These are phyloP conservation scores for Forbesichthys agassizii DNA, from an alignment of 2,113 vertebrate species.

Conservation along the genomic window DNA sequence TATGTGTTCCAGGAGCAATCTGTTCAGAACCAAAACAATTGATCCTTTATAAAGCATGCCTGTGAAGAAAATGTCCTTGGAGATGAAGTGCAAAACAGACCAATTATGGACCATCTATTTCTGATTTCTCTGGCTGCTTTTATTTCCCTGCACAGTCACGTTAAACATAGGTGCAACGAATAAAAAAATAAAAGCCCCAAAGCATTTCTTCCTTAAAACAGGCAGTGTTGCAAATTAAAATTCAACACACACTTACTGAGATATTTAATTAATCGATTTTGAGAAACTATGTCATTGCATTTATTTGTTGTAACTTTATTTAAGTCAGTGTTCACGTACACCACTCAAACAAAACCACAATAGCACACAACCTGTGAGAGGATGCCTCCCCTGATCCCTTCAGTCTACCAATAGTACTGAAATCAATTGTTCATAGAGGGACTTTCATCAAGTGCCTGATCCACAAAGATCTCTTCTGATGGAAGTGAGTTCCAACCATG, in stretches of 20 bases:
- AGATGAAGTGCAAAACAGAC: slow-evolving; percentile 75
- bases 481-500: slow-evolving; percentile 45
- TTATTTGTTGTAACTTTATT: slow-evolving; percentile 2
- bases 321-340: background rate
- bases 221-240: background rate
- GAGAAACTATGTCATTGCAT: background rate
- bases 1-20: slow-evolving; percentile 65
- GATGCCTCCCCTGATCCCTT: slow-evolving; percentile 40
- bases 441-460: slow-evolving; percentile 55
- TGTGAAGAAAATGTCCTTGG: slow-evolving; percentile 72
- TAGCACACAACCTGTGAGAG: slow-evolving; percentile 26
- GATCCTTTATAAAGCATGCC: slow-evolving; percentile 74
- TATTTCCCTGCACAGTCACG: slow-evolving; percentile 21
- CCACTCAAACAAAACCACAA: background rate
- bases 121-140: slow-evolving; percentile 31
- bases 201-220: background rate
- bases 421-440: slow-evolving; percentile 60
- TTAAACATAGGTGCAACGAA: slow-evolving; percentile 38
- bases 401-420: slow-evolving; percentile 55
- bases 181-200: background rate
- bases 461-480: slow-evolving; percentile 59
- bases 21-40: slow-evolving; percentile 76
- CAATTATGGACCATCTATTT: slow-evolving; percentile 62
- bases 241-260: background rate
- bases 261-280: background rate